phyloP scores from a whole-genome alignment of 2,113 vertebrate genomes.

The Cryptomyrus ogoouensis region DNA sequence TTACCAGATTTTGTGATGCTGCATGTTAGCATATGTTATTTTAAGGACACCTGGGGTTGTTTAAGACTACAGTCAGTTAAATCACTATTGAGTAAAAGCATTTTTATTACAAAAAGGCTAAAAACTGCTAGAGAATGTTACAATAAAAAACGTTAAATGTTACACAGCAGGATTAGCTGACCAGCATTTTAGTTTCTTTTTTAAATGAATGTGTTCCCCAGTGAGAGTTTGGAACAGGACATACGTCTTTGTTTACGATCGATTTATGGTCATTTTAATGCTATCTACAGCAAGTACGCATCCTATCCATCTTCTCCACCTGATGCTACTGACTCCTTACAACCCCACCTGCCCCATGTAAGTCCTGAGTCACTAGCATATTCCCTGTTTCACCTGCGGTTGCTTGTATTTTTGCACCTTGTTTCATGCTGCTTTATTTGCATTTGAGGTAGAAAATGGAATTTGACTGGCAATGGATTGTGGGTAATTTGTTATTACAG shows the following conservation, averaged over 20 bases:
- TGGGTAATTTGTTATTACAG: not conserved
- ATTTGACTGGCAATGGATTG: not conserved
- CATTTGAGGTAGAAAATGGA: not conserved
- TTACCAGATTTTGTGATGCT: not conserved
- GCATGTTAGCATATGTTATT: not conserved
- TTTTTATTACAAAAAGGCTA: not conserved
- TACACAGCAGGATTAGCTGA: not conserved
- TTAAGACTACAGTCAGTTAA: not conserved
- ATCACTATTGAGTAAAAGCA: not conserved
- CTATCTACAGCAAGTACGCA: not conserved
- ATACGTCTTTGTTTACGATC: not conserved
- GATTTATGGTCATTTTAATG: not conserved
- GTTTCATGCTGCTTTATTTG: not conserved
- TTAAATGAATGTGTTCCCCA: not conserved
- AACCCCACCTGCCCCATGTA: not conserved
- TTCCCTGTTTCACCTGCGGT: not conserved
- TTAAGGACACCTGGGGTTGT: not conserved
- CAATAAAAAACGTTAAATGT: not conserved
- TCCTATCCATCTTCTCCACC: not conserved
- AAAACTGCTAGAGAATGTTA: not conserved
- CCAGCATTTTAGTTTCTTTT: not conserved
- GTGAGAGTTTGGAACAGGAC: not conserved
- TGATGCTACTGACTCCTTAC: not conserved
- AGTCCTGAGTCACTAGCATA: not conserved
- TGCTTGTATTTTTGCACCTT: not conserved